Evolutionary conservation across 2,888 invertebrate genomes (phyloP), one percentile per base, ranked within the genome.

Genomic region (Zaprionus obscuricornis): DNA sequence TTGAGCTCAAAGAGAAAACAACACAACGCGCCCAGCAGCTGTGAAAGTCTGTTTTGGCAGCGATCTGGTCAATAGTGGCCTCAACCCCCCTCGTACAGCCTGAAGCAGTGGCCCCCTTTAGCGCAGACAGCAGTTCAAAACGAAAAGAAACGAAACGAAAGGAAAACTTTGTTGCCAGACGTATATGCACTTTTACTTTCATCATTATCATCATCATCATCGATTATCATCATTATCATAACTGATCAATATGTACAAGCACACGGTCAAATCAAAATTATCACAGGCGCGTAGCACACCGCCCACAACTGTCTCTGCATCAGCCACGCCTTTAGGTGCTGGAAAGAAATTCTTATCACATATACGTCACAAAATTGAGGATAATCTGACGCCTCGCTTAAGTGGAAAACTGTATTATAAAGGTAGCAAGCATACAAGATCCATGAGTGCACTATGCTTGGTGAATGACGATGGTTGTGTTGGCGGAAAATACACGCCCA

Each of bases 291-390:
- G 67, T 26, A 82, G 75, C 45, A 58, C 45, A 8, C 79, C 68
- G 13, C 46, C 62, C 7, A 11, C 50, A 3, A 27, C 14, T 3
- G 31, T 4, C 22, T 7, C 7, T 4, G 5, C 4, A 7, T 5
- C 39, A 3, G 56, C 50, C 46, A 64, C 69, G 34, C 51, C 73
- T 20, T 14, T 83, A 26, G 74, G 74, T 2, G 84, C 71, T 11
- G 75, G 83, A 24, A 84, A 74, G 45, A 81, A 74, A 7, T 87
- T 90, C 56, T 89, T 87, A 56, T 87, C 89, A 3, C 89, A 88
- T 72, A 87, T 90, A 58, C 87, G 89, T 1, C 90, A 90, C 60
- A 90, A 89, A 64, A 89, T 90, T 54, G 90, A 90, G 67, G 90
- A 90, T 49, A 88, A 88, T 75, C 72, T 90, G 3, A 87, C 89